phyloP scores from a whole-genome alignment of 2,888 invertebrate species.

The Cetonia aurata region DNA sequence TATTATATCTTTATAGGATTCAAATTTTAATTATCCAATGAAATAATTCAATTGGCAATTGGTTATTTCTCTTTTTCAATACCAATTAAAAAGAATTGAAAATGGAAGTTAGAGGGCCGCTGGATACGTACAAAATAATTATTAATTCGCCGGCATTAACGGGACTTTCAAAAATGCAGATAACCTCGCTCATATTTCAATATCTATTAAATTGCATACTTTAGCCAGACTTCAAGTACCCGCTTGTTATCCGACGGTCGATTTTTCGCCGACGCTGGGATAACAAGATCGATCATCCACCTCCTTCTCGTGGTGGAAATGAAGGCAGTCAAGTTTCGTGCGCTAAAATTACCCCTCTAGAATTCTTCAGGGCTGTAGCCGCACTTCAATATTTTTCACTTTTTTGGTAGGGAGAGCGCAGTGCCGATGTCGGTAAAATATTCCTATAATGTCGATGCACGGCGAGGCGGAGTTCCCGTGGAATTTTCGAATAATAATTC shows the following conservation, averaged over 20 bases:
- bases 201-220: constrained; percentile 7
- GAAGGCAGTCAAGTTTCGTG: constrained; percentile 4
- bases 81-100: too few species aligned
- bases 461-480: neutral
- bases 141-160: too few species aligned
- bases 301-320: neutral
- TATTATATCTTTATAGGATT: too few species aligned
- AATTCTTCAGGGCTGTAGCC: neutral
- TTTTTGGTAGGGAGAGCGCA: neutral
- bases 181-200: constrained; percentile 7
- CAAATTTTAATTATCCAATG: too few species aligned
- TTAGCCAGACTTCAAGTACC: neutral
- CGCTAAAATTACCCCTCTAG: constrained; percentile 7
- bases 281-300: constrained; percentile 6
- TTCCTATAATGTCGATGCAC: neutral
- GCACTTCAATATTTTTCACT: constrained; percentile 17
- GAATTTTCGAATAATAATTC: constrained; percentile 4
- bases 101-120: too few species aligned
- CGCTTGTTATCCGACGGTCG: neutral
- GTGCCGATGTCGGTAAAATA: neutral
- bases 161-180: too few species aligned
- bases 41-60: too few species aligned
- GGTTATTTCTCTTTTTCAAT: too few species aligned
- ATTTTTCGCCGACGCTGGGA: neutral
- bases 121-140: too few species aligned